Evolutionary conservation across 64 coral and sea anemone species (phyloP), one percentile per base, ranked within the genome.

Genomic region (Montipora cactus): DNA sequence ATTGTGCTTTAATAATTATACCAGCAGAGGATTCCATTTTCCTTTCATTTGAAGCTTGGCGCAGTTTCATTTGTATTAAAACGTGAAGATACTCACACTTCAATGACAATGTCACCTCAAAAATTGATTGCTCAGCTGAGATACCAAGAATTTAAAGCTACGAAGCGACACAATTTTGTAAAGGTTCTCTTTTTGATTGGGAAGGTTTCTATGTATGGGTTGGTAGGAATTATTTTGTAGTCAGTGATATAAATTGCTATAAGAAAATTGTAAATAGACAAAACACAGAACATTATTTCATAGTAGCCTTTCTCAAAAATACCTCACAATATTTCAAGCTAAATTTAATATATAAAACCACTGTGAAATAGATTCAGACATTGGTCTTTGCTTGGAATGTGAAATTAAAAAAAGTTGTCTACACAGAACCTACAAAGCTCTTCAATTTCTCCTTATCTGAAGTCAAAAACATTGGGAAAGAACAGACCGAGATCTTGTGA

Each of bases 261-360:
- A 13, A 15, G 18, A 67, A 37, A 50, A 86, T 70, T 86, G 82
- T 86, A 86, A 86, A 86, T 86, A 86, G 12, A 72, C 19, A 49
- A 86, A 8, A 51, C 2, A 13, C 19, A 49, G 71, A 8, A 51
- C 2, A 13, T 86, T 12, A 12, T 71, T 57, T 52, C 18, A 52
- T 22, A 37, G 52, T 61, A 14, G 4, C 8, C 14, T 64, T 12
- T 15, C 9, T 64, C 3, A 64, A 64, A 64, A 64, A 64, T 15
- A 64, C 14, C 3, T 64, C 9, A 64, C 61, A 16, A 64, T 57
- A 64, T 64, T 64, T 11, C 9, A 64, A 15, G 61, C 12, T 8
- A 58, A 81, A 81, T 81, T 71, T 57, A 57, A 57, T 57, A 57
- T 57, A 8, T 8, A 57, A 8, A 57, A 57, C 11, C 6, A 7